Conservation (phyloP, 1,140 invertebrate genomes). For the Drusus annulatus region DNA sequence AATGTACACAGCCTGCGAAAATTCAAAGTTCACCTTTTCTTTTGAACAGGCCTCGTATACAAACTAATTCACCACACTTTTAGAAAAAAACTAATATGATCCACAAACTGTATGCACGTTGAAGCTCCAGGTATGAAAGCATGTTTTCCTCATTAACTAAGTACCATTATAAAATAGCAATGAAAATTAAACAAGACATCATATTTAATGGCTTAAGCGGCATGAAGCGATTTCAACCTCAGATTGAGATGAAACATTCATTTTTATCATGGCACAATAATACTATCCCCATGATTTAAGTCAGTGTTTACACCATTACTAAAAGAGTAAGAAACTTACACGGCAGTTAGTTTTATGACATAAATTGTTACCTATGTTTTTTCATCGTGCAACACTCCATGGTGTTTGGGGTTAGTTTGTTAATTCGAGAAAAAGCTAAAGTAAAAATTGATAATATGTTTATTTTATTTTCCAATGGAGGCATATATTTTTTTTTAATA, state of each 20-base stretch:
- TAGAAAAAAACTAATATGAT: too few relatives aligned
- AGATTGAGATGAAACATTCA: conserved; percentile 7
- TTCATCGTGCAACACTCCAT: conserved; percentile 2
- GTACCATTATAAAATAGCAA: too few relatives aligned
- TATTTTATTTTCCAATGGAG: too few relatives aligned
- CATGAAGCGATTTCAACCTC: conserved; percentile 16
- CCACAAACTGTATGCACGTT: too few relatives aligned
- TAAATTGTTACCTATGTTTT: conserved; percentile 27
- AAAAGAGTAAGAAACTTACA: conserved; percentile 34
- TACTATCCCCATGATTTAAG: conserved; percentile 38
- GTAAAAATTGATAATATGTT: too few relatives aligned
- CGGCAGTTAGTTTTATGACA: conserved; percentile 39
- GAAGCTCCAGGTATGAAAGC: too few relatives aligned
- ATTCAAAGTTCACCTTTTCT: too few relatives aligned
- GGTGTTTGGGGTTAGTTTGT: neutral
- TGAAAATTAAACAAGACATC: neutral
- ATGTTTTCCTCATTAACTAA: too few relatives aligned
- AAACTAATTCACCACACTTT: too few relatives aligned
- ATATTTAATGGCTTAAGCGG: neutral
- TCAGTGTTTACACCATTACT: conserved; percentile 38
- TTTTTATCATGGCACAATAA: conserved; percentile 25
- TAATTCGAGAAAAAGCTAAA: neutral
- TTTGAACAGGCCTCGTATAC: too few relatives aligned
- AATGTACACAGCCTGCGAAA: too few relatives aligned
- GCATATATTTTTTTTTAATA: too few relatives aligned